phyloP scores from a whole-genome alignment of 2,113 vertebrate genomes.

The human (Homo sapiens) region GRCh38 chr14:59424501-59425000 shows the following conservation, averaged over 20 bases:
- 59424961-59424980: not conserved
- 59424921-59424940: not conserved
- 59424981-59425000: not conserved
- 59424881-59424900: fast-evolving
- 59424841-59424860: not conserved
- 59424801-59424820: not conserved
- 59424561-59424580: not conserved
- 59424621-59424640: not conserved
- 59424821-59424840: not conserved
- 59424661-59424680: not conserved
- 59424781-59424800: not conserved
- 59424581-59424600: not conserved
- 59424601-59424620: not conserved
- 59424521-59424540: not conserved
- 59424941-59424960: not conserved
- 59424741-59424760: not conserved
- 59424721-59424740: not conserved
- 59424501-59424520: not conserved
- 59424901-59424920: not conserved
- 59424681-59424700: not conserved
- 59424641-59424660: not conserved
- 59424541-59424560: not conserved
- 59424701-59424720: not conserved
- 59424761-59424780: not conserved
- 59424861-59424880: not conserved